Evolutionary conservation across 1,140 invertebrate genomes (phyloP), one percentile per base, ranked within the genome.

Genomic region (Nasonia giraulti): DNA sequence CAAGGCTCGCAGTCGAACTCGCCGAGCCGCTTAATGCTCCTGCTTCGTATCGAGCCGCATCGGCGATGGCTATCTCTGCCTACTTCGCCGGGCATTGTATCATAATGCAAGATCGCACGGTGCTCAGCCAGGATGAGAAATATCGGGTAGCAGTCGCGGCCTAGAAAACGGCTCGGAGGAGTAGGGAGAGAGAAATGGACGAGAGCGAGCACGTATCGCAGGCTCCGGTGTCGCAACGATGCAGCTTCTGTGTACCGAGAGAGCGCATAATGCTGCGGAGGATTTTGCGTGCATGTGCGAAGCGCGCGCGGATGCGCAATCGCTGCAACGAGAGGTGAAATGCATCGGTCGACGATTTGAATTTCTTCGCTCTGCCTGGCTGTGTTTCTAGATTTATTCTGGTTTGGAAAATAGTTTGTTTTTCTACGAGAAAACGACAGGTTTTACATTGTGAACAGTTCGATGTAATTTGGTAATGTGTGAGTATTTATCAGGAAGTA

Each of bases 21-120:
- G 31, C 50, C 37, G 37, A 33, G 68, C 68, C 23, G 44, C 68
- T 50, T 73, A 73, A 73, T 80, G n/a, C 79, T 73, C 50, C 69
- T 80, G 5, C 4, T 37, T 27, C 1, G 2, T 55, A 14, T 55
- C 50, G 68, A 71, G 68, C n/a, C 6, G 4, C 40, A 80, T 80
- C 79, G 37, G 1, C n/a, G 68, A 80, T 71, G 23, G 17, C 79
- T 73, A 80, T 80, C 66, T 37, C 55, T 14, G 47, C 47, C 12
- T 44, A 33, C 40, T 1, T 31, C 66, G 33, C 20, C 8, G 55
- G 77, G 31, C 17, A 79, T 79, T 79, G 33, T 79, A 78, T 78
- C 76, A 50, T 31, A 78, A 55, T 78, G n/a, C 47, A 11, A 50
- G 23, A 55, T 55, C 44, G 75, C 8, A 20, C 47, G 31, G 27